phyloP scores from a whole-genome alignment of 2,113 vertebrate species.

The Hyla sarda region DNA sequence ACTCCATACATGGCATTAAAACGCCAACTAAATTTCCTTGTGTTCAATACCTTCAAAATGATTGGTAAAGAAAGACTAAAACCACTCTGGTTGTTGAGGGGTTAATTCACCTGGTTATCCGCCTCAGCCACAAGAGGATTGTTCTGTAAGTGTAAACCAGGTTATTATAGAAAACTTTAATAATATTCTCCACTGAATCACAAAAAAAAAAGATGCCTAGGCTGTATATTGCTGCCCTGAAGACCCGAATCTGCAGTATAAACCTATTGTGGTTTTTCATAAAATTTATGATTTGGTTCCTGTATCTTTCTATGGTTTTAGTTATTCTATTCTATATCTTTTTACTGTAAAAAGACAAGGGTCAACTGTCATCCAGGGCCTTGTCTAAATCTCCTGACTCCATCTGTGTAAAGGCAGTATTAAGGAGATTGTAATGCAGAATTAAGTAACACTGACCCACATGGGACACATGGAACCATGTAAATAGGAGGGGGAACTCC shows the following conservation, averaged over 20 bases:
- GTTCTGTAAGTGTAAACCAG: not conserved
- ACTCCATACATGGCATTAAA: not conserved
- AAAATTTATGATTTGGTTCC: not conserved
- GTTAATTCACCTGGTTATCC: not conserved
- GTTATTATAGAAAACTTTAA: not conserved
- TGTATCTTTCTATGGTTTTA: not conserved
- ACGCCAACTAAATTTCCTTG: not conserved
- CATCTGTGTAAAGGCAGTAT: conserved; percentile 12
- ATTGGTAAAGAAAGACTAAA: not conserved
- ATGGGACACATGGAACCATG: not conserved
- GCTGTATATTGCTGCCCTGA: not conserved
- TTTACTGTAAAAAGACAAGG: not conserved
- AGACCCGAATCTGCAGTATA: not conserved
- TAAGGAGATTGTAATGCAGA: conserved; percentile 2
- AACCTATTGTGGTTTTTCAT: not conserved
- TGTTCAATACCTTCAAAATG: not conserved
- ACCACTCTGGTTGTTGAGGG: not conserved
- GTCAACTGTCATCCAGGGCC: not conserved
- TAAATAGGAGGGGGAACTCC: not conserved
- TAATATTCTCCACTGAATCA: not conserved
- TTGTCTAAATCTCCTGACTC: not conserved
- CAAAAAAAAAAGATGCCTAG: not conserved
- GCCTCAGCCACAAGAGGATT: not conserved
- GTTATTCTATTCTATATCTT: not conserved
- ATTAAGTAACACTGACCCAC: not conserved